phyloP scores from a whole-genome alignment of 2,888 invertebrate species.

The Hydraecia micacea region DNA sequence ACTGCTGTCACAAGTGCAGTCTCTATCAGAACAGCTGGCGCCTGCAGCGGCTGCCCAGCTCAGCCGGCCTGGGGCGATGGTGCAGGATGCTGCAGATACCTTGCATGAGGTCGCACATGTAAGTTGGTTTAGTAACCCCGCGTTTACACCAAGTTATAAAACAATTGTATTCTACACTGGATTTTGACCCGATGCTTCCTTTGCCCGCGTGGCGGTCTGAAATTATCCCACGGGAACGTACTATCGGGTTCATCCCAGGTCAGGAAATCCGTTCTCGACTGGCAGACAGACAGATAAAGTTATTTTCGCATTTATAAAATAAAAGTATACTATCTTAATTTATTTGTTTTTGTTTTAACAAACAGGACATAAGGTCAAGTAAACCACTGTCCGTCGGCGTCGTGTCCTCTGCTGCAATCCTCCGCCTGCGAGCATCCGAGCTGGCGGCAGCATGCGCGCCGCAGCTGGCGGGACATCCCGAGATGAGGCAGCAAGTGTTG shows the following conservation, averaged over 20 bases:
- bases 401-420: conserved; percentile 59
- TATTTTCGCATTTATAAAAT: not conserved
- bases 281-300: not conserved
- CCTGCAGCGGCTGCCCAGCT: conserved; percentile 54
- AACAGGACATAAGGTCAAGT: conserved; percentile 46
- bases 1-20: conserved; percentile 68
- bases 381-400: conserved; percentile 67
- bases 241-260: not conserved
- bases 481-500: conserved; percentile 11
- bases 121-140: not conserved
- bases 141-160: not conserved
- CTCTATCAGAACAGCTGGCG: conserved; percentile 63
- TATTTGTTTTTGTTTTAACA: not conserved
- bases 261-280: not conserved
- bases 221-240: not conserved
- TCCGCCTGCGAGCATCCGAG: conserved; percentile 62
- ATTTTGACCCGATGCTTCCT: not conserved
- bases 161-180: not conserved
- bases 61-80: conserved; percentile 55
- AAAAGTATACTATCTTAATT: not conserved
- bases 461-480: conserved; percentile 45
- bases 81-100: conserved; percentile 66
- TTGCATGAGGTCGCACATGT: conserved; percentile 67
- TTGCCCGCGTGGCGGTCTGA: not conserved
- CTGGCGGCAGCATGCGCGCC: conserved; percentile 51